Evolutionary conservation across 2,888 invertebrate genomes (phyloP).

Genomic region (Sussaba pulchella): DNA sequence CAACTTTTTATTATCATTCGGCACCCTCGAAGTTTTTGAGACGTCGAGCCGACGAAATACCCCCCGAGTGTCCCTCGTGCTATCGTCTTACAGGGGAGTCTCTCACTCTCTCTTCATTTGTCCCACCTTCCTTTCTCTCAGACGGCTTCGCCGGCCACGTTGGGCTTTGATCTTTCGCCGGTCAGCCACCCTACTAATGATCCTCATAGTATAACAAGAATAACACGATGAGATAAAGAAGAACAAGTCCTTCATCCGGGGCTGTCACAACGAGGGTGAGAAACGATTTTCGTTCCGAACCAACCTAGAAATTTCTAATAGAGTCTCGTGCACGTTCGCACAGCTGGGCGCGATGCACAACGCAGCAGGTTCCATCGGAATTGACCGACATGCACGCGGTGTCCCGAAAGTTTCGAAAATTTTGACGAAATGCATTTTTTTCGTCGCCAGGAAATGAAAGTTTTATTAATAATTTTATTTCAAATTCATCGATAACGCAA

Average conservation of each 20-base stretch:
- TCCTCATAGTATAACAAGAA: slow-evolving; percentile 62
- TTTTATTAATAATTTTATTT: too few relatives aligned
- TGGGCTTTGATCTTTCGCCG: slow-evolving; percentile 79
- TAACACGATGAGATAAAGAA: slow-evolving; percentile 32
- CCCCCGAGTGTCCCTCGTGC: slow-evolving; percentile 24
- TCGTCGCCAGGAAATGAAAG: too few relatives aligned
- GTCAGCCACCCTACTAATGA: slow-evolving; percentile 72
- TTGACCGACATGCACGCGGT: too few relatives aligned
- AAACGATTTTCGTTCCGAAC: slow-evolving; percentile 28
- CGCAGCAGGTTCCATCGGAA: slow-evolving; percentile 15
- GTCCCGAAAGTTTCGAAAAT: too few relatives aligned
- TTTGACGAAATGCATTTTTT: too few relatives aligned
- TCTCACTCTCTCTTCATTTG: slow-evolving; percentile 1
- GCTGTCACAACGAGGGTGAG: slow-evolving; percentile 58
- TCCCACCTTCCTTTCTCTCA: slow-evolving; percentile 18
- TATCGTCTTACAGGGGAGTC: slow-evolving; percentile 56
- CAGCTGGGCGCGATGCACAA: too few relatives aligned
- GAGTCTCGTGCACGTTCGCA: too few relatives aligned
- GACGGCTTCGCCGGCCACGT: slow-evolving; percentile 7
- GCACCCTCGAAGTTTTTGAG: slow-evolving; percentile 35
- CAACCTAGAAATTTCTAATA: slow-evolving; percentile 1
- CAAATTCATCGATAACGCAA: too few relatives aligned
- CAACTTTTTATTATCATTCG: slow-evolving; percentile 12
- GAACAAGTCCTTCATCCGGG: slow-evolving; percentile 32
- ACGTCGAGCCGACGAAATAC: slow-evolving; percentile 21